A percentile compares a stretch with the other conserved stretches of the same genome.
These are phyloP conservation scores for Syrphus vitripennis DNA, from an alignment of 2,888 invertebrate genomes.

Conservation along the genomic window DNA sequence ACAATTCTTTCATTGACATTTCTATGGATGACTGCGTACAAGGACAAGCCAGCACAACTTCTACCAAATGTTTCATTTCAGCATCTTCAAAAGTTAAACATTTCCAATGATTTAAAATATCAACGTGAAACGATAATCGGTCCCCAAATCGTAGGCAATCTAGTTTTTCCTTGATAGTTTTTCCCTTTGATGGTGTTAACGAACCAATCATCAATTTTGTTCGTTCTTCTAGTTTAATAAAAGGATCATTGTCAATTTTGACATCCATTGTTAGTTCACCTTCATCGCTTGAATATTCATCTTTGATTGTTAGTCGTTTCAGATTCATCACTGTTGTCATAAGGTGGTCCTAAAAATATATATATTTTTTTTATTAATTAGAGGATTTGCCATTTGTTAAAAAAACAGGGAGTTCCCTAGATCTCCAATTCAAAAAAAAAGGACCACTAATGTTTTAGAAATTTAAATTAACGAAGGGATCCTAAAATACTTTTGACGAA, in stretches of 20 bases:
- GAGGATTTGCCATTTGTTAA: too few relatives aligned
- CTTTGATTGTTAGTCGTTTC: not conserved
- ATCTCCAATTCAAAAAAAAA: too few relatives aligned
- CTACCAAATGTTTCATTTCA: slow-evolving; percentile 8
- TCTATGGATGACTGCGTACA: slow-evolving; percentile 21
- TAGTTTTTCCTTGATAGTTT: slow-evolving; percentile 52
- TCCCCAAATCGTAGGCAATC: slow-evolving; percentile 30
- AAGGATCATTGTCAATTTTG: slow-evolving; percentile 18
- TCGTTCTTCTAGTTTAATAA: slow-evolving; percentile 47
- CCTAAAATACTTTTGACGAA: too few relatives aligned
- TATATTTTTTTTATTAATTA: too few relatives aligned
- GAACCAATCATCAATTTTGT: slow-evolving; percentile 27
- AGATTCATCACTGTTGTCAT: not conserved
- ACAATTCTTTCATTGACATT: not conserved
- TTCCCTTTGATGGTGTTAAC: not conserved
- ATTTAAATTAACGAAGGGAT: too few relatives aligned
- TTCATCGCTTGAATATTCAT: slow-evolving; percentile 4
- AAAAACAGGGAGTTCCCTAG: not conserved
- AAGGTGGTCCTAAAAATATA: not conserved
- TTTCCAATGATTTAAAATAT: slow-evolving; percentile 66
- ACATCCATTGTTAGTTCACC: slow-evolving; percentile 14
- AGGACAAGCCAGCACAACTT: slow-evolving; percentile 13
- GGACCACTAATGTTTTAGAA: too few relatives aligned
- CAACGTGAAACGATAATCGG: slow-evolving; percentile 44
- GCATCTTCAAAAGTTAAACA: slow-evolving; percentile 20